Percentiles rank a stretch among this genome's conserved stretches.
Conservation (phyloP, 2,888 invertebrate genomes). For the Sphaerophoria rueppellii region DNA sequence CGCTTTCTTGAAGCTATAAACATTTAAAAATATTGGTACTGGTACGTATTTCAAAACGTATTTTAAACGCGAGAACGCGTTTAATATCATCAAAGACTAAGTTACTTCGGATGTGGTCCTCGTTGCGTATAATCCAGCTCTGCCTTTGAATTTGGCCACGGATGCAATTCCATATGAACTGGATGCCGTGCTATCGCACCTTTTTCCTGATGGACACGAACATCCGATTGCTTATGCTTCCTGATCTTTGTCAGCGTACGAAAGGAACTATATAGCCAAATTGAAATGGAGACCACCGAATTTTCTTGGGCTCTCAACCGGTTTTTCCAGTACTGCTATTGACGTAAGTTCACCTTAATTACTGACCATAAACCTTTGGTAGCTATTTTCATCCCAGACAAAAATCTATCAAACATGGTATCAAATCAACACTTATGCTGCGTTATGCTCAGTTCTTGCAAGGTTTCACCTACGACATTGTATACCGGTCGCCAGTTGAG, state of each 20-base stretch:
- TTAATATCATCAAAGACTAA: slow-evolving; percentile 72
- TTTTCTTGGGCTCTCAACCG: slow-evolving; percentile 51
- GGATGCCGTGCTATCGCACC: slow-evolving; percentile 49
- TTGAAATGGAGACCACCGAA: slow-evolving; percentile 55
- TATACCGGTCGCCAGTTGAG: neutral
- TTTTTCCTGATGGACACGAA: slow-evolving; percentile 15
- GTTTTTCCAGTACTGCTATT: slow-evolving; percentile 53
- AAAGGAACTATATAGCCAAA: slow-evolving; percentile 53
- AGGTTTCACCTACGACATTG: slow-evolving; percentile 3
- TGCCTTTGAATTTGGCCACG: slow-evolving; percentile 67
- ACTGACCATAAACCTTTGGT: slow-evolving; percentile 54
- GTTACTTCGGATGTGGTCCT: slow-evolving; percentile 64
- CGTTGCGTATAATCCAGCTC: slow-evolving; percentile 51
- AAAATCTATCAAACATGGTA: slow-evolving; percentile 31
- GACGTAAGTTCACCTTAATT: slow-evolving; percentile 40
- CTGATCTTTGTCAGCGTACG: slow-evolving; percentile 43
- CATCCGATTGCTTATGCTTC: slow-evolving; percentile 62
- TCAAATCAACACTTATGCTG: neutral
- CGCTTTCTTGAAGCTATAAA: no score
- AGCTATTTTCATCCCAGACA: slow-evolving; percentile 51
- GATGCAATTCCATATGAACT: slow-evolving; percentile 71
- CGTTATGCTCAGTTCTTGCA: slow-evolving; percentile 1
- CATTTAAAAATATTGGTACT: no score
- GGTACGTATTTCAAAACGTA: no score
- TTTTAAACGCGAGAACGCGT: slow-evolving; percentile 74